phyloP scores from a whole-genome alignment of 2,113 vertebrate genomes.

The Muntiacus reevesi region DNA sequence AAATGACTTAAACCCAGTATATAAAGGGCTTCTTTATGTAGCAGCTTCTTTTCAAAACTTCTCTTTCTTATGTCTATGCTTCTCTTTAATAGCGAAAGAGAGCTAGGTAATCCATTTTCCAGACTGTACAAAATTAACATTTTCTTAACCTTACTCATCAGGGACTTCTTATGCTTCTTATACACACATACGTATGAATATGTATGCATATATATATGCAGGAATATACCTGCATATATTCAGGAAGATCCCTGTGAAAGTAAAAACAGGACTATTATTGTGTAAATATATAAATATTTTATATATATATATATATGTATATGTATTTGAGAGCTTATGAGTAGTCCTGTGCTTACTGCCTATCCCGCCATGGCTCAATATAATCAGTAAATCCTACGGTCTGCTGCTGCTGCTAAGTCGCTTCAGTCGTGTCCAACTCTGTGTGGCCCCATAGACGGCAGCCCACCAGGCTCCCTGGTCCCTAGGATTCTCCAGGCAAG shows the following conservation, averaged over 20 bases:
- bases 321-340: background rate
- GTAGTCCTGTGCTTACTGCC: background rate
- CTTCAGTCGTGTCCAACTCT: no score
- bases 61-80: background rate
- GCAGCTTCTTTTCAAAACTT: background rate
- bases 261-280: background rate
- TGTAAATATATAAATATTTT: background rate
- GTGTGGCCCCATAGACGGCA: no score
- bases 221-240: no score
- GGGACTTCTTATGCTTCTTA: background rate
- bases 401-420: no score
- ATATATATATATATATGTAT: no score
- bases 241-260: background rate
- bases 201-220: no score
- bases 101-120: background rate
- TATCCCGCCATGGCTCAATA: background rate
- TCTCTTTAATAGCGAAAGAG: background rate
- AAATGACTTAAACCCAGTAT: background rate
- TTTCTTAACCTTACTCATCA: background rate
- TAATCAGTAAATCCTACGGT: background rate
- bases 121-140: background rate
- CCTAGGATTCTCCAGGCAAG: no score
- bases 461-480: no score
- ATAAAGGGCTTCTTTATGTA: background rate
- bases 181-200: no score